Base-by-base conservation (phyloP, 1,140 invertebrate species). In the Theocolax elegans region DNA sequence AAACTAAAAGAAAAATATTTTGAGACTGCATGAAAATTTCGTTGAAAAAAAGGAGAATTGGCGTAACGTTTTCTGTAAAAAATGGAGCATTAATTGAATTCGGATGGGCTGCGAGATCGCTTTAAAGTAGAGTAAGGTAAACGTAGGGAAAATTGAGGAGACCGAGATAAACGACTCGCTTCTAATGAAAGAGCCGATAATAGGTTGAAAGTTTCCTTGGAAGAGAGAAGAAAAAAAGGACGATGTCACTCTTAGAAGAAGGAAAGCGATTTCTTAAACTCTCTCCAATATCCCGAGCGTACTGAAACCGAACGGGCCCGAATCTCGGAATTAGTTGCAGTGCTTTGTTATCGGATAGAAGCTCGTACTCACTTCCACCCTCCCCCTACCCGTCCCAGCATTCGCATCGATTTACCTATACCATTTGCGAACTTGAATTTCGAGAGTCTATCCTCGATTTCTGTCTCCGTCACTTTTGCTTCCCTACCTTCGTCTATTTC, bases 131-230 rank as follows among this genome's bases (percentile, higher is more conserved):
- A 58, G 46, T 46, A 44, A 15, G 42, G 10, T 35, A 35, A 35
- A 35, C 31, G 31, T 35, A 40, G 25, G 48, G 21, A 42, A 49
- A 58, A 67, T 27, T 25, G 21, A 42, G 40, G 27, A 21, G 27
- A 17, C n/a, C 17, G 53, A 67, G 65, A 67, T 67, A 58, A 59
- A 67, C 27, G 65, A 58, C 4, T 31, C n/a, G 53, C 8, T 19
- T 48, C 54, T 67, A 67, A 67, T 67, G 42, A 59, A 67, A 63
- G 46, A 58, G 53, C 19, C 25, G 29, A 62, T 62, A 62, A 62
- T 64, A 51, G 48, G 46, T 23, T 13, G 15, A 46, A 19, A 48
- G 42, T 35, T 42, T 62, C n/a, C 27, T 13, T 19, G 12, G 29
- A n/a, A 64, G 19, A 53, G 29, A 40, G 42, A 21, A n/a, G 12